Conservation (phyloP, 1,140 invertebrate genomes). For the Drosophila paulistorum region DNA sequence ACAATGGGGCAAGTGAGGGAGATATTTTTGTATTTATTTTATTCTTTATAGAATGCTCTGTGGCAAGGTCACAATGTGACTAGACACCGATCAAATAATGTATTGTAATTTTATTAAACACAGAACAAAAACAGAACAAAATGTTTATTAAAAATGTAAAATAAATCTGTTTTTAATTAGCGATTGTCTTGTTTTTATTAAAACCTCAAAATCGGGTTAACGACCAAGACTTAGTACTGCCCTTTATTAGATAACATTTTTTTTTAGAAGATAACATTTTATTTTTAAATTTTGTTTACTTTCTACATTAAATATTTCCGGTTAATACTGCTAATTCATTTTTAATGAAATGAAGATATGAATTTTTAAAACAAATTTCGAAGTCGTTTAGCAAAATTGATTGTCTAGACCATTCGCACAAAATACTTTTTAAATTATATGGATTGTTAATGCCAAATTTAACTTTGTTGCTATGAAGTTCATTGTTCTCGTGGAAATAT, state of each 20-base stretch:
- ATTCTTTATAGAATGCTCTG: slow-evolving; percentile 33
- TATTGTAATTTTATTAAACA: slow-evolving; percentile 53
- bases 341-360: neutral
- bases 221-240: too few species aligned
- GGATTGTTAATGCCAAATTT: neutral
- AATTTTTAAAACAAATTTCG: too few species aligned
- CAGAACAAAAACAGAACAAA: neutral
- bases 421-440: neutral
- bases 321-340: neutral
- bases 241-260: too few species aligned
- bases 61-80: slow-evolving; percentile 45
- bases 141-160: slow-evolving; percentile 1
- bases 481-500: neutral
- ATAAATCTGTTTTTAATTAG: slow-evolving; percentile 6
- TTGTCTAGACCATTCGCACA: neutral
- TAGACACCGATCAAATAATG: slow-evolving; percentile 36
- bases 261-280: too few species aligned
- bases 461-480: too few species aligned
- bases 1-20: neutral
- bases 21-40: slow-evolving; percentile 46
- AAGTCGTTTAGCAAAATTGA: neutral
- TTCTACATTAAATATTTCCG: too few species aligned
- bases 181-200: too few species aligned
- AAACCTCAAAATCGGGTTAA: neutral
- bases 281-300: too few species aligned